Percentiles rank a stretch among this genome's conserved stretches.
phyloP scores from a whole-genome alignment of 2,888 invertebrate genomes.

The Kryphioiulus occultus region DNA sequence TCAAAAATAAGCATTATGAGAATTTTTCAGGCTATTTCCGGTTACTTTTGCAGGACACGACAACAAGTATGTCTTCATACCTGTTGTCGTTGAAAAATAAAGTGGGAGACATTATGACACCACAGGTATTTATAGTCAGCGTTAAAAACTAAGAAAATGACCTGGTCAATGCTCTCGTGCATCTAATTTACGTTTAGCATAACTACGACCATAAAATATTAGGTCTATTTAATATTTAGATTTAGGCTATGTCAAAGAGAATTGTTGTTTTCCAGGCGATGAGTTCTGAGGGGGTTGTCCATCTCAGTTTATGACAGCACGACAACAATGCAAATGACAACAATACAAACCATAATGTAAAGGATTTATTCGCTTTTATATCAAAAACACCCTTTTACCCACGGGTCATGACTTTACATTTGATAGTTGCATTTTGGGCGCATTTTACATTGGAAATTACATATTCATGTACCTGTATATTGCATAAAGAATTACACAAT shows the following conservation, averaged over 20 bases:
- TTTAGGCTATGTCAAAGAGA: background rate
- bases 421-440: background rate
- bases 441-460: background rate
- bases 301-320: background rate
- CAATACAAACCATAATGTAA: background rate
- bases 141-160: background rate
- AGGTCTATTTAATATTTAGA: conserved; percentile 21
- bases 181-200: background rate
- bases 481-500: background rate
- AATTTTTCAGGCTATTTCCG: background rate
- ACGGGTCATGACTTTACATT: background rate
- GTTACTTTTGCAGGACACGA: background rate
- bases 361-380: background rate
- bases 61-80: background rate
- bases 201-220: conserved; percentile 19
- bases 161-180: background rate
- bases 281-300: background rate
- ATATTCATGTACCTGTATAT: background rate
- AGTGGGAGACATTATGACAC: background rate
- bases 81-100: background rate
- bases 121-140: background rate
- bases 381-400: background rate
- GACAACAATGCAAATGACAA: background rate
- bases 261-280: background rate
- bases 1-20: background rate